These are phyloP conservation scores for Gasteruption jaculator DNA, from an alignment of 2,888 invertebrate species.

Conservation along the genomic window DNA sequence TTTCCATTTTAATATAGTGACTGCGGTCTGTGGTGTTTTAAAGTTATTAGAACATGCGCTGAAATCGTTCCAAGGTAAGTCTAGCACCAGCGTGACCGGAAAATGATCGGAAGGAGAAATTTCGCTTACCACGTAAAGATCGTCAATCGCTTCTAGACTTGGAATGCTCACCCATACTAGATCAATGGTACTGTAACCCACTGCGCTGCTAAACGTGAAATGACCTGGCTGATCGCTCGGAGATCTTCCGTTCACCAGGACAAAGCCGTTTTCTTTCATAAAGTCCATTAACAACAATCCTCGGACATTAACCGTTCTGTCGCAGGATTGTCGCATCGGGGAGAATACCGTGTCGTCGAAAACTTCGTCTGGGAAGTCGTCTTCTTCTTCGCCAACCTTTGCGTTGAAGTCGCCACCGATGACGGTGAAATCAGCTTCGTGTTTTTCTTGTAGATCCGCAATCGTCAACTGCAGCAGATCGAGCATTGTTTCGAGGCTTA, in stretches of 20 bases:
- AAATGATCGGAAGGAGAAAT: constrained; percentile 7
- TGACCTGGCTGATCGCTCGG: constrained; percentile 1
- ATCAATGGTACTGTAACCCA: too few relatives aligned
- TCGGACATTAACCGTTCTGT: constrained; percentile 4
- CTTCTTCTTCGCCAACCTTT: too few relatives aligned
- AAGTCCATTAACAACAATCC: constrained; percentile 2
- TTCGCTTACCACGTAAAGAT: background rate
- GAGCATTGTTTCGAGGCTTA: constrained; percentile 3
- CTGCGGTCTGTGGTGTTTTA: background rate
- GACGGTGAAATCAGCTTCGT: constrained; percentile 3
- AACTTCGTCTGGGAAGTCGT: too few relatives aligned
- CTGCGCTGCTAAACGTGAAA: too few relatives aligned
- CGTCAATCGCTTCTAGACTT: background rate
- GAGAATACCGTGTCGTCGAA: background rate
- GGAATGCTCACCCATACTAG: constrained; percentile 5
- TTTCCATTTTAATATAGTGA: too few relatives aligned
- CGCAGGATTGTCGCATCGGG: constrained; percentile 2
- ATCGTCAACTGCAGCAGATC: constrained; percentile 11
- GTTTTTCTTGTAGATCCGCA: background rate
- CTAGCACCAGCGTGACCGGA: constrained; percentile 4
- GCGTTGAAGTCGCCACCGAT: constrained; percentile 17
- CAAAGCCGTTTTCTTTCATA: constrained; percentile 11
- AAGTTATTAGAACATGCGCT: background rate
- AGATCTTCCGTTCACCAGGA: constrained; percentile 10
- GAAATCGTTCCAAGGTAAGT: background rate